A percentile compares a stretch with the other conserved stretches of the same genome.
These are phyloP conservation scores for Leptinotarsa juncta DNA, from an alignment of 2,888 invertebrate genomes.

Conservation along the genomic window DNA sequence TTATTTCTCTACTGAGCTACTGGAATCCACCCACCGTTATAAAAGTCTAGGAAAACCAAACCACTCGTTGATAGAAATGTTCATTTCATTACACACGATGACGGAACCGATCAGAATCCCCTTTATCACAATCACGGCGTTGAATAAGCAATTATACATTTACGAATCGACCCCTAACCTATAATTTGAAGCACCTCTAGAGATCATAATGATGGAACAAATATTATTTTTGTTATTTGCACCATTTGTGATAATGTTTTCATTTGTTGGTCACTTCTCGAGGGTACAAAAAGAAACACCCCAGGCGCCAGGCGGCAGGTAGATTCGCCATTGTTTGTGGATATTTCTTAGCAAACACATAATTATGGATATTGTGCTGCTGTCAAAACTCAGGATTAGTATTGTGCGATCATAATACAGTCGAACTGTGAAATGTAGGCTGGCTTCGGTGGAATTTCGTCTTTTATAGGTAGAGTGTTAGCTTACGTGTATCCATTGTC, in stretches of 20 bases:
- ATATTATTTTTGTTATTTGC: conserved; percentile 44
- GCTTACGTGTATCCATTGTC: conserved; percentile 40
- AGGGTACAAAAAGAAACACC: conserved; percentile 38
- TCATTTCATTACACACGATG: conserved; percentile 24
- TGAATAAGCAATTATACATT: conserved; percentile 28
- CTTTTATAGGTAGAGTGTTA: conserved; percentile 41
- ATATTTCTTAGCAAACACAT: conserved; percentile 62
- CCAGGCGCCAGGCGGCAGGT: conserved; percentile 56
- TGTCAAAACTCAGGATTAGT: conserved; percentile 65
- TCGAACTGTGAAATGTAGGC: conserved; percentile 54
- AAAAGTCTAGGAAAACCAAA: conserved; percentile 17
- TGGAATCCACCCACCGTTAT: background rate
- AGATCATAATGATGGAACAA: conserved; percentile 29
- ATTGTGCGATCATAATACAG: conserved; percentile 54
- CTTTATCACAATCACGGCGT: conserved; percentile 14
- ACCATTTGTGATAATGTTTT: conserved; percentile 42
- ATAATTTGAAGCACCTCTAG: conserved; percentile 33
- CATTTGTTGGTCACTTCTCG: conserved; percentile 37
- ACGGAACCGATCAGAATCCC: background rate
- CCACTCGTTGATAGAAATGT: conserved; percentile 6
- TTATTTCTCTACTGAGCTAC: background rate
- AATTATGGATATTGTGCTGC: conserved; percentile 64
- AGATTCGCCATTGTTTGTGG: conserved; percentile 58
- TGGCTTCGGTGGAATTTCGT: conserved; percentile 49
- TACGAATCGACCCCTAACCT: conserved; percentile 31